Conservation (phyloP, 1,140 invertebrate species). For the Hycleus phaleratus region DNA sequence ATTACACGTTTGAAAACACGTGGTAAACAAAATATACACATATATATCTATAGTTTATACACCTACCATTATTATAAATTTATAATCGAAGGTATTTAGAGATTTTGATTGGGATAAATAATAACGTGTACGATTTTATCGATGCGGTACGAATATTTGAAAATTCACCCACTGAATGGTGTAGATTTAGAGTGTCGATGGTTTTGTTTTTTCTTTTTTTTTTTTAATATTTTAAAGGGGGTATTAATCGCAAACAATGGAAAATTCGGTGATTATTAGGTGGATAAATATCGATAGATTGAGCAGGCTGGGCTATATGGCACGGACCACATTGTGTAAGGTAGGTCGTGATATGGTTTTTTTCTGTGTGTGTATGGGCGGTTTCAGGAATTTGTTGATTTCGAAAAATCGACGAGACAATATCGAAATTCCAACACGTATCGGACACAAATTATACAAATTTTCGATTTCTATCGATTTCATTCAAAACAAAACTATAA, state of each 20-base stretch:
- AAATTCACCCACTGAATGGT: too few relatives aligned
- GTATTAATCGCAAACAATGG: slow-evolving; percentile 20
- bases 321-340: slow-evolving; percentile 14
- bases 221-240: too few relatives aligned
- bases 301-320: slow-evolving; percentile 6
- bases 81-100: background rate
- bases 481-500: too few relatives aligned
- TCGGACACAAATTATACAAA: too few relatives aligned
- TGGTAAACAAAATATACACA: slow-evolving; percentile 17
- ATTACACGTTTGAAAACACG: slow-evolving; percentile 29
- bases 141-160: background rate
- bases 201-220: background rate
- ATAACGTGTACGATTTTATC: slow-evolving; percentile 12
- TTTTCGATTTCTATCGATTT: too few relatives aligned
- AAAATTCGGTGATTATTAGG: slow-evolving; percentile 20
- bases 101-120: background rate
- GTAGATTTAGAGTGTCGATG: too few relatives aligned
- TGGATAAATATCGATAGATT: slow-evolving; percentile 20
- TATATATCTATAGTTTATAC: background rate
- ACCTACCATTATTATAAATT: slow-evolving; percentile 12
- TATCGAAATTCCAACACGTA: slow-evolving; percentile 15
- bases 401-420: background rate
- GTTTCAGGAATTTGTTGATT: slow-evolving; percentile 10
- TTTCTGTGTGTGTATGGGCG: background rate
- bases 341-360: slow-evolving; percentile 11